phyloP scores from a whole-genome alignment of 2,888 invertebrate species.

The Sarcophaga carnaria region DNA sequence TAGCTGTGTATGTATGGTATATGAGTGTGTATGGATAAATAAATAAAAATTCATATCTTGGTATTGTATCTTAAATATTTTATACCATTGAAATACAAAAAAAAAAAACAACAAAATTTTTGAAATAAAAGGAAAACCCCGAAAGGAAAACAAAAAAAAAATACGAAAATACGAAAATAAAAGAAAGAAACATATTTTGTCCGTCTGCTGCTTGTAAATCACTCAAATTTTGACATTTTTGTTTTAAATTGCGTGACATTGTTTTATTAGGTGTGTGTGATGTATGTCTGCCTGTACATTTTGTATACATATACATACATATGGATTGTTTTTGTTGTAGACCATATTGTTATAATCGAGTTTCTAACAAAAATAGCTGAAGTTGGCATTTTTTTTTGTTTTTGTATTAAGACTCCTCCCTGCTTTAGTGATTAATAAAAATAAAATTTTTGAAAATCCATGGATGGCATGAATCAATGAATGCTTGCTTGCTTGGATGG shows the following conservation, averaged over 20 bases:
- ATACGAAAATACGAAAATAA: constrained; percentile 2
- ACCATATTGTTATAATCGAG: constrained; percentile 36
- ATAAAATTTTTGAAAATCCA: constrained; percentile 36
- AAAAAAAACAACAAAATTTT: constrained; percentile 17
- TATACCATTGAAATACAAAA: constrained; percentile 43
- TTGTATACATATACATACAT: background rate
- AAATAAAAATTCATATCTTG: constrained; percentile 41
- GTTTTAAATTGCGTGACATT: constrained; percentile 82
- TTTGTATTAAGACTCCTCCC: constrained; percentile 65
- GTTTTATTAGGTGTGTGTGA: constrained; percentile 79
- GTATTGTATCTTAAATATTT: constrained; percentile 55
- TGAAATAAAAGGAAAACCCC: constrained; percentile 10
- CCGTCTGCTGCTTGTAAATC: constrained; percentile 79
- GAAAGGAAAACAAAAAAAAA: constrained; percentile 1
- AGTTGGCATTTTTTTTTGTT: constrained; percentile 35
- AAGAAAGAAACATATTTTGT: constrained; percentile 59
- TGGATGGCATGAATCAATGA: constrained; percentile 56
- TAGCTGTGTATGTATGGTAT: too few species aligned
- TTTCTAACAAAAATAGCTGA: constrained; percentile 25
- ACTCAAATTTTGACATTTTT: constrained; percentile 81
- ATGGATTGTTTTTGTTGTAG: constrained; percentile 20
- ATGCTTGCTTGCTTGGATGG: background rate
- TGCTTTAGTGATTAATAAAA: constrained; percentile 46
- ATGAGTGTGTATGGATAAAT: background rate
- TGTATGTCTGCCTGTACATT: constrained; percentile 11